Evolutionary conservation across 2,113 vertebrate species (phyloP), one percentile per base, ranked within the genome.

Genomic region (Phylloscopus trochiloides): DNA sequence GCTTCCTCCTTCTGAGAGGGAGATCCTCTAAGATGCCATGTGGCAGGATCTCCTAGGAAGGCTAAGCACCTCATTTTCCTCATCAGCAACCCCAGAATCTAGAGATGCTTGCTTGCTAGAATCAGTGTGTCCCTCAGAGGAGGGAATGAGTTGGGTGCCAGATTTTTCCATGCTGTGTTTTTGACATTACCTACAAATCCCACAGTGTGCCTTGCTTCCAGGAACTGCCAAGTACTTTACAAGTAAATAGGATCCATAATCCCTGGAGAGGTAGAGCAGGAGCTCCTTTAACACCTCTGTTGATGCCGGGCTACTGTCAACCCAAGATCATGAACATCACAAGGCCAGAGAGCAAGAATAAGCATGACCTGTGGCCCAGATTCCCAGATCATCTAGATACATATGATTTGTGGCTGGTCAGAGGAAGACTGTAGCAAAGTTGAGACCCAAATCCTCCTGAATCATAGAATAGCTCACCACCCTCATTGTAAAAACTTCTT

Each of bases 91-190:
- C n/a, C 25, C 22, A 36, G 83, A 86, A 63, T 52, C 57, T 50
- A 18, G 17, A 52, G 1, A 10, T 34, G 7, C 17, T 63, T 5
- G 0, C 17, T 43, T 0, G 0, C 25, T 43, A 38, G 32, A 42
- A 42, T 58, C 51, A 22, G 14, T 1, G 7, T 42, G n/a, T 63
- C 24, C 17, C 48, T 57, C 48, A 36, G 78, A 19, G 29, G 17
- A 65, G 10, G 12, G 50, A 73, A 52, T 42, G 34, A 80, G 43
- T 26, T 57, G n/a, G 4, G 10, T 61, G 74, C n/a, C 2, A 5
- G 32, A 18, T 43, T 84, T 80, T 86, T 81, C 65, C 15, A 4
- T 18, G 31, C 19, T 54, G n/a, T 65, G 17, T 71, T 93, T 94
- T 83, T 63, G 79, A 50, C 52, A 55, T 45, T 40, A 20, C 57